Conservation (phyloP, 2,888 invertebrate genomes). For the Carabus problematicus region DNA sequence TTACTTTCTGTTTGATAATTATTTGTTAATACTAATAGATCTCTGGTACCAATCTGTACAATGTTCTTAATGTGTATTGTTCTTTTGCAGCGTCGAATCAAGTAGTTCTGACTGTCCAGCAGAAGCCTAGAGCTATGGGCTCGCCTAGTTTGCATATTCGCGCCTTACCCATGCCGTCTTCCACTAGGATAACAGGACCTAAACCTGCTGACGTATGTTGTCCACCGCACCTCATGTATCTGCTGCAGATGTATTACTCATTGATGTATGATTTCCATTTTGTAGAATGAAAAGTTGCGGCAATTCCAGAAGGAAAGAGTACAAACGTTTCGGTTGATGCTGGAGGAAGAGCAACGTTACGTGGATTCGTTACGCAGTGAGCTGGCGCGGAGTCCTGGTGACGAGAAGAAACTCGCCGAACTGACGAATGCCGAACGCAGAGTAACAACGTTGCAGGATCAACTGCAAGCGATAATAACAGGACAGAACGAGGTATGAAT, state of each 20-base stretch:
- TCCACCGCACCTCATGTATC: conserved; percentile 57
- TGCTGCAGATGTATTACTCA: neutral
- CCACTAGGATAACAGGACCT: conserved; percentile 79
- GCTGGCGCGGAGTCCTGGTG: conserved; percentile 60
- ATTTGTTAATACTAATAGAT: too few species aligned
- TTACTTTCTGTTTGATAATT: too few species aligned
- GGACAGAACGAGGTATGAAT: conserved; percentile 54
- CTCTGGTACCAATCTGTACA: too few species aligned
- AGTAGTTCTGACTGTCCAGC: conserved; percentile 74
- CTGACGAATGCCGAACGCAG: conserved; percentile 67
- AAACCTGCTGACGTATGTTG: conserved; percentile 81
- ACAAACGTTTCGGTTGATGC: conserved; percentile 86
- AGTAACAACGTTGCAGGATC: conserved; percentile 67
- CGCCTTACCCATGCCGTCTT: conserved; percentile 56
- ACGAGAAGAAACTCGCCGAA: conserved; percentile 62
- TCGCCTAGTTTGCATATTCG: conserved; percentile 61
- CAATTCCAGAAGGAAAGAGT: conserved; percentile 85
- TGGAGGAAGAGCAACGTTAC: conserved; percentile 85
- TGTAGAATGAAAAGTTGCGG: conserved; percentile 82
- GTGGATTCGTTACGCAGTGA: conserved; percentile 79
- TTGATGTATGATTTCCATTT: conserved; percentile 25
- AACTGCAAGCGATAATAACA: conserved; percentile 56
- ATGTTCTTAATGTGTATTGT: conserved; percentile 29
- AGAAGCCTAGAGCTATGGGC: conserved; percentile 60
- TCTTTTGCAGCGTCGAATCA: conserved; percentile 68